These are phyloP conservation scores for Acanthacorydalis orientalis DNA, from an alignment of 2,888 invertebrate species.

Conservation along the genomic window DNA sequence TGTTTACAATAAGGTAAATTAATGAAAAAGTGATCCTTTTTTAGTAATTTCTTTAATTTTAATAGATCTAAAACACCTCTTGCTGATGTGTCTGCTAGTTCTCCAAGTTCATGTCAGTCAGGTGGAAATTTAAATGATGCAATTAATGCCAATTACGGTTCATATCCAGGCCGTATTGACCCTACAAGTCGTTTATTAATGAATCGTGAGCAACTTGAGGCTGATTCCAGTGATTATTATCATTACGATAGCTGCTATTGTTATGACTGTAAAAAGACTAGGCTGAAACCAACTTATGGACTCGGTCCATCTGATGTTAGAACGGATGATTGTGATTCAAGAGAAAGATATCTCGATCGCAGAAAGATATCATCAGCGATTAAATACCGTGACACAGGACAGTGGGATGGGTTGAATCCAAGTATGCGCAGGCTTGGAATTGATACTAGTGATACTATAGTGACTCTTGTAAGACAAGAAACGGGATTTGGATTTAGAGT, in stretches of 20 bases:
- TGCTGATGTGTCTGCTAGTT: conserved; percentile 9
- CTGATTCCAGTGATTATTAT: conserved; percentile 3
- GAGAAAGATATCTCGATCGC: conserved; percentile 3
- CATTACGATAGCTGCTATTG: conserved; percentile 9
- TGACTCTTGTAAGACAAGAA: conserved; percentile 76
- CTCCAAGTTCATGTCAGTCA: conserved; percentile 9
- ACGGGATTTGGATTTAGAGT: conserved; percentile 96
- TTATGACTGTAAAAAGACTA: conserved; percentile 9
- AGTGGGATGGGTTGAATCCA: conserved; percentile 8
- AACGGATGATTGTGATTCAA: background rate
- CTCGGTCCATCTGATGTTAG: background rate
- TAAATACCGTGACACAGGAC: conserved; percentile 5
- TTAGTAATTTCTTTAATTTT: no score
- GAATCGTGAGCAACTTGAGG: background rate
- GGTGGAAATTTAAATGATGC: conserved; percentile 2
- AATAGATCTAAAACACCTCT: conserved; percentile 21
- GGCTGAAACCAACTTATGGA: conserved; percentile 3
- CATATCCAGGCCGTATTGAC: background rate
- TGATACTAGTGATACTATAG: conserved; percentile 27
- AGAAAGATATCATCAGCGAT: background rate
- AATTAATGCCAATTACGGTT: conserved; percentile 5
- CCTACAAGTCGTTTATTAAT: no score
- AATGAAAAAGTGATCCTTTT: no score
- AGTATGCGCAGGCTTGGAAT: conserved; percentile 8
- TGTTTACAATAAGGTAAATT: no score